Base-by-base conservation (phyloP, 2,888 invertebrate genomes). In the Dinocampus coccinellae region DNA sequence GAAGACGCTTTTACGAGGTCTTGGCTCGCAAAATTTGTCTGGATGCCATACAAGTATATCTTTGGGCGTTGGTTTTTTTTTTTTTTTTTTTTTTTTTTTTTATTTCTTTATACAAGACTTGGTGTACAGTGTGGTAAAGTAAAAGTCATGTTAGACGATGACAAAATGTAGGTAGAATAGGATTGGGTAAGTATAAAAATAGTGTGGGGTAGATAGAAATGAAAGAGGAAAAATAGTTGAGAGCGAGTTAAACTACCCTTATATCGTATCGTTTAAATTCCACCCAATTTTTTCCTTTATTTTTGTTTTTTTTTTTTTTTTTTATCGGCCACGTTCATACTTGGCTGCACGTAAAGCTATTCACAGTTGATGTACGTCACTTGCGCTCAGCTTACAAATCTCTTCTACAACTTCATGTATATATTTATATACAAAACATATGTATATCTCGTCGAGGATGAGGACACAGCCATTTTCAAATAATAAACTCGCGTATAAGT, bases 21-120 rank as follows among this genome's bases (percentile, higher is more conserved):
- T 82, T 82, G 84, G 84, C 84, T 83, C 77, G 82, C 79, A 74
- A 85, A 84, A 85, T 85, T 85, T 81, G 84, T 84, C 84, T 81
- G 83, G 80, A 80, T 83, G 81, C 80, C 82, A 79, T 78, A 77
- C 75, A 76, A 73, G 78, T 69, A 76, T 78, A 76, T 76, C 52
- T 63, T 29, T 55, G 73, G 67, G 75, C 73, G 70, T 76, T 69
- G 77, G 74, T 75, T 77, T 76, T 67, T 77, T 74, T 73, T 29
- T 53, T 60, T n/a, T n/a, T n/a, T n/a, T n/a, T n/a, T n/a, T n/a
- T n/a, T n/a, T n/a, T n/a, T n/a, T n/a, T n/a, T n/a, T n/a, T n/a
- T n/a, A n/a, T n/a, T n/a, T n/a, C n/a, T n/a, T n/a, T n/a, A n/a
- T n/a, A n/a, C n/a, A n/a, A n/a, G n/a, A n/a, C n/a, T n/a, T n/a